Evolutionary conservation across 2,888 invertebrate genomes (phyloP).

Genomic region (Poecilus cupreus): DNA sequence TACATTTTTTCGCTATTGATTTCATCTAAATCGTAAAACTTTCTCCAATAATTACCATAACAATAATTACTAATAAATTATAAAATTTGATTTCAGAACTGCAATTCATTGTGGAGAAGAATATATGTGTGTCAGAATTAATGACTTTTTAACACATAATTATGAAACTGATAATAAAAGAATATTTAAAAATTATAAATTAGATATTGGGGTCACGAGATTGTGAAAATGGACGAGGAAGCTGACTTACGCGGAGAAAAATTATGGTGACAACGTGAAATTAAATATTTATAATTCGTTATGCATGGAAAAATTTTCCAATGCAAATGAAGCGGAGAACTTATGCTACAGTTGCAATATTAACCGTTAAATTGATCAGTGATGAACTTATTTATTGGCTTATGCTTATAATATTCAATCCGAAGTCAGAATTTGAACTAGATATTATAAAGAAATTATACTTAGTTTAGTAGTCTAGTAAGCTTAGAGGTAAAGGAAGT

Average conservation of each 20-base stretch:
- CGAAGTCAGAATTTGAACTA: too few relatives aligned
- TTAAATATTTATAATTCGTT: constrained; percentile 14
- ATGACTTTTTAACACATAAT: constrained; percentile 7
- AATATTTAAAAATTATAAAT: not conserved
- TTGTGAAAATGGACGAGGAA: constrained; percentile 20
- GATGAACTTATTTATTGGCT: too few relatives aligned
- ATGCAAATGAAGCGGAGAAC: constrained; percentile 1
- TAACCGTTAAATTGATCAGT: not conserved
- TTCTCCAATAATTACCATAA: not conserved
- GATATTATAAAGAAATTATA: too few relatives aligned
- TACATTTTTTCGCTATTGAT: not conserved
- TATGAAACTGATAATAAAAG: constrained; percentile 25
- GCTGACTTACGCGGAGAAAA: not conserved
- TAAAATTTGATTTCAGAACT: not conserved
- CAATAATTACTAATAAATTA: not conserved
- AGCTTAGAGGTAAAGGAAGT: too few relatives aligned
- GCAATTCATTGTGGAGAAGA: not conserved
- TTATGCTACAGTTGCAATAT: constrained; percentile 2
- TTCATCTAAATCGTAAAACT: not conserved
- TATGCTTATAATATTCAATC: too few relatives aligned
- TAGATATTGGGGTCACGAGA: constrained; percentile 11
- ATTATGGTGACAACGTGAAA: constrained; percentile 8
- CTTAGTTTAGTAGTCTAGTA: too few relatives aligned
- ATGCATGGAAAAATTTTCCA: not conserved
- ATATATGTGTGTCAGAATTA: constrained; percentile 11